Evolutionary conservation across 2,888 invertebrate genomes (phyloP).

Genomic region (Mylabris sibirica): DNA sequence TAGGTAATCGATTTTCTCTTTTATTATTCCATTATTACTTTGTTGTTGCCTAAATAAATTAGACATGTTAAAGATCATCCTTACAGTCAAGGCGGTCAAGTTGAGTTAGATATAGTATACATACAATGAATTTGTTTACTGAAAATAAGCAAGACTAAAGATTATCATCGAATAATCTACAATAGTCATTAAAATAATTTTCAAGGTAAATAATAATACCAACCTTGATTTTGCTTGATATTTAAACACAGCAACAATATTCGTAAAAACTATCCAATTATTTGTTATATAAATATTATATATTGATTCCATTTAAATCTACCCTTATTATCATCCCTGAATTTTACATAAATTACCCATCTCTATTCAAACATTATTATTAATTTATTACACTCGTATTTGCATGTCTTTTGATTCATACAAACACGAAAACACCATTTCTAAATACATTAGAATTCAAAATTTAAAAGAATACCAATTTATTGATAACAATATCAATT

Average conservation of each 20-base stretch:
- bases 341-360: background rate
- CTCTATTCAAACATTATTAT: background rate
- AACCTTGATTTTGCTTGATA: background rate
- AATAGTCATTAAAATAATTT: background rate
- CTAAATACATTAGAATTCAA: background rate
- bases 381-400: background rate
- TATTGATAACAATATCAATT: background rate
- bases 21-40: too few relatives aligned
- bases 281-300: background rate
- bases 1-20: too few relatives aligned
- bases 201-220: conserved; percentile 3
- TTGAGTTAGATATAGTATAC: background rate
- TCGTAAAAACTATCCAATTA: background rate
- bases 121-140: background rate
- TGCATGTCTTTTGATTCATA: background rate
- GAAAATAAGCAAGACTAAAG: background rate
- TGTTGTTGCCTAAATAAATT: too few relatives aligned
- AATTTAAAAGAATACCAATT: background rate
- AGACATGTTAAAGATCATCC: too few relatives aligned
- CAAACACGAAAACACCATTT: background rate
- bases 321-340: too few relatives aligned
- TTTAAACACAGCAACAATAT: background rate
- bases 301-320: too few relatives aligned
- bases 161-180: background rate
- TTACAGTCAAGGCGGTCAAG: background rate